Evolutionary conservation across 2,888 invertebrate species (phyloP).

Genomic region (Malacosoma neustria): DNA sequence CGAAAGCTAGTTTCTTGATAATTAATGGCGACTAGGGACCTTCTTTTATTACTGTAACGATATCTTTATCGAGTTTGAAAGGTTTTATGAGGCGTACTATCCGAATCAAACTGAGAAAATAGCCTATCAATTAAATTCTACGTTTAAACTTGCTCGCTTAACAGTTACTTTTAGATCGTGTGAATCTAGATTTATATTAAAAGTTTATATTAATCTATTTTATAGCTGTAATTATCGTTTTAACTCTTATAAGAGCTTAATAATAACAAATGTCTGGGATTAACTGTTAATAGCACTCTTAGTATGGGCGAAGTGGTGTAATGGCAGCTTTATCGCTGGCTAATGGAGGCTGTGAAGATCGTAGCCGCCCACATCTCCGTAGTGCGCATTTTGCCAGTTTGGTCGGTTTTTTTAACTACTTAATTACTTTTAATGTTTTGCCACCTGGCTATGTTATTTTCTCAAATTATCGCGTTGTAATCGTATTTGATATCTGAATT

Average conservation of each 20-base stretch:
- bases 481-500: no score
- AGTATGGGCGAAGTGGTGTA: conserved; percentile 49
- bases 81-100: conserved; percentile 25
- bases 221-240: background rate
- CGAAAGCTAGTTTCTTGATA: conserved; percentile 44
- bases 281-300: conserved; percentile 48
- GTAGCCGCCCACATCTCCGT: conserved; percentile 24
- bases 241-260: conserved; percentile 22
- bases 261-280: conserved; percentile 42
- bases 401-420: conserved; percentile 4
- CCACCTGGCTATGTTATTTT: background rate
- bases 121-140: conserved; percentile 1
- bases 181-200: background rate
- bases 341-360: conserved; percentile 38
- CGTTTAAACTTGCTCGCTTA: background rate
- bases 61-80: conserved; percentile 51
- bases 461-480: background rate
- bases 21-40: conserved; percentile 43
- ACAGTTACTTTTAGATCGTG: background rate
- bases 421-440: conserved; percentile 1
- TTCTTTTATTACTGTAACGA: conserved; percentile 51
- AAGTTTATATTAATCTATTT: background rate
- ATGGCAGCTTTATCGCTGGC: conserved; percentile 44
- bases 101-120: conserved; percentile 23
- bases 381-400: conserved; percentile 2